Evolutionary conservation across 2,797 vertebrate genomes (phyloP), one percentile per base, ranked within the genome.

Genomic region (Myotis planiceps): DNA sequence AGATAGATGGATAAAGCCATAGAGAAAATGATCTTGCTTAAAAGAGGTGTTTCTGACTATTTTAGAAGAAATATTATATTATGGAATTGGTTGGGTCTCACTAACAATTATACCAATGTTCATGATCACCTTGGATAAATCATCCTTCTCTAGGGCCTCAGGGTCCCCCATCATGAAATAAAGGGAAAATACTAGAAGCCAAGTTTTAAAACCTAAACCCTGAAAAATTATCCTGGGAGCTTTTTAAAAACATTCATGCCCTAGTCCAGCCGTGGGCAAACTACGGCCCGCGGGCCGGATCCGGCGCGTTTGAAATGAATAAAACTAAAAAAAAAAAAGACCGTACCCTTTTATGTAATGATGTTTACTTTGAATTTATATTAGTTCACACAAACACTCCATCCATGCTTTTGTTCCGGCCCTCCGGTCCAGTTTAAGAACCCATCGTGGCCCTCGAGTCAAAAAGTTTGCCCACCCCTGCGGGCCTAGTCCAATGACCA

Each of bases 61-160:
- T 6, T 72, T 45, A 68, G 15, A 74, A 37, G 27, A 49, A 34
- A 58, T 37, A n/a, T 2, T 49, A 14, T 13, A 0, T 7, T 58
- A 0, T 47, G 9, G 5, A 65, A 47, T 1, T 27, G 6, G 0
- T 1, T n/a, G 21, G 0, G 3, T 89, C 14, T 69, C 23, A 71
- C n/a, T 69, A 19, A 39, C 0, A n/a, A 58, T 55, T 42, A 63
- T 18, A 15, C 3, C 21, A 4, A 49, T 1, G 49, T 71, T 12
- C 19, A 69, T 76, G 34, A 23, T 53, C 14, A 29, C 9, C 6
- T 68, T 88, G 27, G 13, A 1, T 7, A 65, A 90, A 74, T 18
- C 2, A 53, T 45, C 29, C 10, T 39, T 29, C 9, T 29, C 37
- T 69, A 1, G 2, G 3, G 7, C 4, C 32, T 88, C 37, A 42